Base-by-base conservation (phyloP, 2,797 vertebrate genomes). In the Artibeus jamaicensis region DNA sequence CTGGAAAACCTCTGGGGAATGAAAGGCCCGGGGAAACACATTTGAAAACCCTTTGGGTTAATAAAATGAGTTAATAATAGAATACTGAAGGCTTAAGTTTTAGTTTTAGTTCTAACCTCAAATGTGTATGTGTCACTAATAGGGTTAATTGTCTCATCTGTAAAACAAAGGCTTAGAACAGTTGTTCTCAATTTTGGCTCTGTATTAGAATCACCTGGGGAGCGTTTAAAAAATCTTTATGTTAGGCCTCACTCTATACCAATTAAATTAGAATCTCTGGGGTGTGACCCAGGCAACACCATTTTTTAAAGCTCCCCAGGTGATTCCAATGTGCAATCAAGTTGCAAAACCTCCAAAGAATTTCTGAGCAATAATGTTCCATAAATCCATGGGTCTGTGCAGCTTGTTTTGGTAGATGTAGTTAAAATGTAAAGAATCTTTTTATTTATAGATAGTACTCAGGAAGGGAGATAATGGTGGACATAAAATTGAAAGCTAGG, bases 211-310 rank as follows among this genome's bases (percentile, higher is more conserved):
- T 82, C 82, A 96, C 50, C 86, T 94, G 42, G 97, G 87, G 94
- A 96, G 83, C 34, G 62, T 93, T 67, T 83, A 96, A 95, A 95
- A 95, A 76, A 12, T 95, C 91, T 68, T 95, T 74, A 70, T 86
- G n/a, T 86, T 85, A 68, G 74, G 73, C 83, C 59, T 93, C 32
- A 84, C 86, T 93, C 83, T 37, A 15, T 95, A 91, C 55, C 93
- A 95, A 95, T 97, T 97, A 96, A 96, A 93, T 91, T 91, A 86
- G 91, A 96, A 86, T 96, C 96, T 97, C 88, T 97, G 68, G 82
- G 94, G 90, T 18, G 15, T 96, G 96, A 96, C 97, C 74, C 9
- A 77, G 92, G 71, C 92, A 92, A 73, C 29, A 3, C 70, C 46
- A 86, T 46, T 91, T 96, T 88, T 91, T 39, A 95, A 67, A 88